phyloP scores from a whole-genome alignment of 1,140 invertebrate genomes.

The Phortica variegata region DNA sequence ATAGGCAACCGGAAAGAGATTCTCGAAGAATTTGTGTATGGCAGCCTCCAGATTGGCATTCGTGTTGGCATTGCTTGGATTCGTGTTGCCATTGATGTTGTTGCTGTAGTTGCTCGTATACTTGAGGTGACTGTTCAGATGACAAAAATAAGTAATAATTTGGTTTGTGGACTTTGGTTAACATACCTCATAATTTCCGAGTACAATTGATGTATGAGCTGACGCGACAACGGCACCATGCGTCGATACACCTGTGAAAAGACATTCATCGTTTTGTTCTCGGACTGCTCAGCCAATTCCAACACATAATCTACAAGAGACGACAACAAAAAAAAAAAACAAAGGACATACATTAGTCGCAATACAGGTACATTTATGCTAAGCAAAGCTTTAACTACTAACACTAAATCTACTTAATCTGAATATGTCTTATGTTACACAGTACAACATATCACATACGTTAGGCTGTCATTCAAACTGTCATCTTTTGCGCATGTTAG shows the following conservation, averaged over 20 bases:
- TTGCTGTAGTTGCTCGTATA: constrained; percentile 42
- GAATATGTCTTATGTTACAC: no score
- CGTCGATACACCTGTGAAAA: constrained; percentile 75
- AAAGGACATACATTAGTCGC: no score
- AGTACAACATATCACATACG: no score
- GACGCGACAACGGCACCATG: constrained; percentile 65
- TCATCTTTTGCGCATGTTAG: no score
- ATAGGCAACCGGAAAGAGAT: constrained; percentile 81
- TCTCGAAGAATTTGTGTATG: constrained; percentile 76
- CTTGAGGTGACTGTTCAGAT: constrained; percentile 30
- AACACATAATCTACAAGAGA: constrained; percentile 72
- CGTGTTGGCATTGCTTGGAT: background rate
- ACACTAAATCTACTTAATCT: no score
- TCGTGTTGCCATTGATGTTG: constrained; percentile 23
- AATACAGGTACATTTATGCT: no score
- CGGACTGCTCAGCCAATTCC: constrained; percentile 70
- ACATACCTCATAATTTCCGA: constrained; percentile 67
- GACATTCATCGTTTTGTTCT: constrained; percentile 75
- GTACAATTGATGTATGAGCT: constrained; percentile 69
- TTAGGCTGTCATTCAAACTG: no score
- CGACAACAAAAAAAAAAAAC: constrained; percentile 23
- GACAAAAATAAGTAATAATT: background rate
- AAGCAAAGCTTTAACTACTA: no score
- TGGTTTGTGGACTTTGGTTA: background rate
- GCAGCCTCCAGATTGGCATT: constrained; percentile 59